Evolutionary conservation across 35 echinoderm and acorn worm species (phyloP).

Genomic region (Chiridota heheva): DNA sequence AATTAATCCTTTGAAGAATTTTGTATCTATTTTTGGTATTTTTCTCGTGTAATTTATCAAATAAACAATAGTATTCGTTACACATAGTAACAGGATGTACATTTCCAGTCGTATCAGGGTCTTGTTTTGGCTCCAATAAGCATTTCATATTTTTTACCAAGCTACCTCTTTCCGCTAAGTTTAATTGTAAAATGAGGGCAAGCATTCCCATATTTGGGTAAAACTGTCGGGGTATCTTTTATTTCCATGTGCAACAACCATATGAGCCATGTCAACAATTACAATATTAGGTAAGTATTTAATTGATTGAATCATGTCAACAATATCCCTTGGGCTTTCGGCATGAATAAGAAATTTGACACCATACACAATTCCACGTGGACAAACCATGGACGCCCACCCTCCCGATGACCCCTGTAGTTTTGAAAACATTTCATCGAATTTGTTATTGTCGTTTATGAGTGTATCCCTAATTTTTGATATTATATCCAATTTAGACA

Average conservation of each 20-base stretch:
- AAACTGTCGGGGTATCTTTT: constrained; percentile 18
- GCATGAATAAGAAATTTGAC: constrained; percentile 16
- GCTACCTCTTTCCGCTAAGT: no score
- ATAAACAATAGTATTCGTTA: neutral
- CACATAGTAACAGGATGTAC: constrained; percentile 15
- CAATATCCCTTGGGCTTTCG: constrained; percentile 41
- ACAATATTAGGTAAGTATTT: constrained; percentile 22
- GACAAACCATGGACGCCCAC: constrained; percentile 32
- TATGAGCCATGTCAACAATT: constrained; percentile 3
- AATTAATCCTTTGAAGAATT: neutral
- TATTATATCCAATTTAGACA: constrained; percentile 1
- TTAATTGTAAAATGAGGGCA: neutral
- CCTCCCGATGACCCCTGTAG: constrained; percentile 25
- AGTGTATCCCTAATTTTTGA: neutral
- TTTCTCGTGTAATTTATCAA: constrained; percentile 8
- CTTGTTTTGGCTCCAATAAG: neutral
- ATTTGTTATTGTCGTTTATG: neutral
- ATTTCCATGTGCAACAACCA: constrained; percentile 14
- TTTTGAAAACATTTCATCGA: constrained; percentile 32
- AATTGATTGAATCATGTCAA: constrained; percentile 18
- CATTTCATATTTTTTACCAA: no score
- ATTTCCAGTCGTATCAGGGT: neutral
- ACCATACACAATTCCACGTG: constrained; percentile 34
- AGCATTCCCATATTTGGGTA: neutral
- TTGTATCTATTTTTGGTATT: neutral